Evolutionary conservation across 2,888 invertebrate species (phyloP).

Genomic region (Cephonodes hylas): DNA sequence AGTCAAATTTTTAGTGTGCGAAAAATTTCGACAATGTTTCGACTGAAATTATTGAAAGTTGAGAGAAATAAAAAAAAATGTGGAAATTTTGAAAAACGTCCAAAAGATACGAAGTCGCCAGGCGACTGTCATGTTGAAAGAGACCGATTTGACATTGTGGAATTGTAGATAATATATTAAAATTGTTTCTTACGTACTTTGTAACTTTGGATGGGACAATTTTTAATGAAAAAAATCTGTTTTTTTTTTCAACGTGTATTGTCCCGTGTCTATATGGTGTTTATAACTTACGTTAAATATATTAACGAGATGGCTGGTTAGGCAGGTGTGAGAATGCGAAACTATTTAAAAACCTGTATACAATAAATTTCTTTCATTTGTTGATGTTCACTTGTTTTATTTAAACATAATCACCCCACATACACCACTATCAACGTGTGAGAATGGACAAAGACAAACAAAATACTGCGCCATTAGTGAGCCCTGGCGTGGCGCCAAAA

Average conservation of each 20-base stretch:
- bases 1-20: conserved; percentile 75
- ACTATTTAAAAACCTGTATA: conserved; percentile 81
- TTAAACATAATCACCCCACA: conserved; percentile 28
- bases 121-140: conserved; percentile 57
- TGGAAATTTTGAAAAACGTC: conserved; percentile 57
- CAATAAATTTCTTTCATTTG: conserved; percentile 82
- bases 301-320: conserved; percentile 73
- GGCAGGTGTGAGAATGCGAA: conserved; percentile 76
- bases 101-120: conserved; percentile 62
- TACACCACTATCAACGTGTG: not conserved
- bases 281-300: conserved; percentile 77
- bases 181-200: conserved; percentile 61
- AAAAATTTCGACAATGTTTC: conserved; percentile 66
- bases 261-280: conserved; percentile 74
- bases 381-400: conserved; percentile 72
- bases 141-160: conserved; percentile 74
- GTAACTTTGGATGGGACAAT: conserved; percentile 51
- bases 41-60: conserved; percentile 68
- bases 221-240: conserved; percentile 30
- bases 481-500: not conserved
- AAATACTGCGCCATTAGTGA: too few species aligned
- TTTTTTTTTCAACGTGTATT: conserved; percentile 67
- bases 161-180: conserved; percentile 64
- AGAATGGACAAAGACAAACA: not conserved
- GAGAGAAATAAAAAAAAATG: conserved; percentile 50